These are phyloP conservation scores for Adelosebastes latens DNA, from an alignment of 2,797 vertebrate genomes.

Conservation along the genomic window DNA sequence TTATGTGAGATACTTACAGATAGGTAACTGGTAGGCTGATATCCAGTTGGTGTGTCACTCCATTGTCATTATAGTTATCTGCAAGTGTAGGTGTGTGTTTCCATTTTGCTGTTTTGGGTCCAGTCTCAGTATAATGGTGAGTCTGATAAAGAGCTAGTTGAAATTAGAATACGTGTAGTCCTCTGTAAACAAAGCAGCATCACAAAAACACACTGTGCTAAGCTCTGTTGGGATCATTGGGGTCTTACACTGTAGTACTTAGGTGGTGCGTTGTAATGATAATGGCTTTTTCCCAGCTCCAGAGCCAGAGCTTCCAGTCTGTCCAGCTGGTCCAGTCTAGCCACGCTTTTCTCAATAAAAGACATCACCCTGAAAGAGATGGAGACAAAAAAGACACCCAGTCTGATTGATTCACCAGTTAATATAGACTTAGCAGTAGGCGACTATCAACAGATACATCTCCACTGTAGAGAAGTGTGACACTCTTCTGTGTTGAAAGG, in stretches of 20 bases:
- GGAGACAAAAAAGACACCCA: neutral
- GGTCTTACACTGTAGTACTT: constrained; percentile 84
- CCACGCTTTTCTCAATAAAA: constrained; percentile 88
- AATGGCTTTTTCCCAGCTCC: constrained; percentile 85
- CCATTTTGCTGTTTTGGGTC: neutral
- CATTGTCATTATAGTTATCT: neutral
- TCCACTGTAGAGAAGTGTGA: neutral
- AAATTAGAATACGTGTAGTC: neutral
- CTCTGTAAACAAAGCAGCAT: constrained; percentile 2
- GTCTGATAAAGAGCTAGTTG: neutral
- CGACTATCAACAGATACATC: neutral
- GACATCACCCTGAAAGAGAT: constrained; percentile 84
- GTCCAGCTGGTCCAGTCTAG: constrained; percentile 84
- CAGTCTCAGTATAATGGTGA: constrained; percentile 9
- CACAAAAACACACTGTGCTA: neutral
- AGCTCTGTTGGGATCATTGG: neutral
- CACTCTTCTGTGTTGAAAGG: neutral
- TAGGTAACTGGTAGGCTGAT: neutral
- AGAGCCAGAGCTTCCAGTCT: constrained; percentile 80
- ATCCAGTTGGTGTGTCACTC: neutral
- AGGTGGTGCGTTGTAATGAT: constrained; percentile 84
- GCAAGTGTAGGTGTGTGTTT: neutral
- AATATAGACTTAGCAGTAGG: neutral
- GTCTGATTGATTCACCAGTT: neutral
- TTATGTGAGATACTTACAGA: neutral